Conservation (phyloP, 2,888 invertebrate species). For the Oligia fasciuncula region DNA sequence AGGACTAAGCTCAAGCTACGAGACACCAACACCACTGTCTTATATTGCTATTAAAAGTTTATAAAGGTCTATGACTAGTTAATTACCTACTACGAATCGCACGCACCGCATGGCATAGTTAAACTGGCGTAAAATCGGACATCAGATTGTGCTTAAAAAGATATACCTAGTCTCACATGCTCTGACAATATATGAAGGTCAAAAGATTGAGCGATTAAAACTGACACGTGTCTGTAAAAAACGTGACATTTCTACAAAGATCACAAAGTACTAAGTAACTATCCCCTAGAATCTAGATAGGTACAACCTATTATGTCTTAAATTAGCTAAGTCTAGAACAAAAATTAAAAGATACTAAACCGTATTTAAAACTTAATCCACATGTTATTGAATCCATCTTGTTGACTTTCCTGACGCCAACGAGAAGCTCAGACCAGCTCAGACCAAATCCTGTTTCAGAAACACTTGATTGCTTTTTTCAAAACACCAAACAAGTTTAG, state of each 20-base stretch:
- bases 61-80: neutral
- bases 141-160: conserved; percentile 1
- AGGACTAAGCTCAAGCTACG: neutral
- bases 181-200: conserved; percentile 16
- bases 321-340: neutral
- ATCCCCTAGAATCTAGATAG: neutral
- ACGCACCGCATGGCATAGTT: too few species aligned
- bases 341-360: conserved; percentile 28
- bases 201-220: conserved; percentile 4
- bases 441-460: conserved; percentile 21
- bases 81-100: neutral
- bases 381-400: conserved; percentile 2
- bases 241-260: neutral
- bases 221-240: neutral
- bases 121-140: neutral
- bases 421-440: neutral
- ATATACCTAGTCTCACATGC: neutral
- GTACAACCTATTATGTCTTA: neutral
- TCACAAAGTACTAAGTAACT: neutral
- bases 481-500: conserved; percentile 30
- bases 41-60: neutral
- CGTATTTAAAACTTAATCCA: neutral
- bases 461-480: conserved; percentile 22
- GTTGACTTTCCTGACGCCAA: neutral
- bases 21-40: neutral